Evolutionary conservation across 2,888 invertebrate genomes (phyloP).

Genomic region (Rhodophaea formosa): DNA sequence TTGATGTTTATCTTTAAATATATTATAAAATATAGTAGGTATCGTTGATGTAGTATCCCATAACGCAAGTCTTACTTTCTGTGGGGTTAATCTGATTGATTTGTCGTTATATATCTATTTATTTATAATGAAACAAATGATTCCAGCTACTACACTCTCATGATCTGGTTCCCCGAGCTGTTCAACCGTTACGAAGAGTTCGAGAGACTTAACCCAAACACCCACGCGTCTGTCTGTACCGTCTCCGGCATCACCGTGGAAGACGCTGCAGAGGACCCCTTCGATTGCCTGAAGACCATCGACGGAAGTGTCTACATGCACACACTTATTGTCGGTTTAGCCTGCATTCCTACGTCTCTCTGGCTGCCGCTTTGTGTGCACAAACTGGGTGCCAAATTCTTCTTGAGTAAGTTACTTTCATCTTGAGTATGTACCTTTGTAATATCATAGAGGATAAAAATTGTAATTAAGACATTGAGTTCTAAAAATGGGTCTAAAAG

Average conservation of each 20-base stretch:
- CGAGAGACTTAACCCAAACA: constrained; percentile 84
- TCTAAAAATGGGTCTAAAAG: too few relatives aligned
- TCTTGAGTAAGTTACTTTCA: constrained; percentile 83
- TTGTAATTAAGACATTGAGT: too few relatives aligned
- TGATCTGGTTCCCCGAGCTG: constrained; percentile 96
- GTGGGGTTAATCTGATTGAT: too few relatives aligned
- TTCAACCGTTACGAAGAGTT: constrained; percentile 91
- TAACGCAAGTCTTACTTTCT: too few relatives aligned
- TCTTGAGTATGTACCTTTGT: background rate
- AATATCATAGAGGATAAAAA: too few relatives aligned
- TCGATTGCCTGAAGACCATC: constrained; percentile 83
- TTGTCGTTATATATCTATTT: too few relatives aligned
- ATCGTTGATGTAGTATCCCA: too few relatives aligned
- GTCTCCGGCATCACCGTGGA: constrained; percentile 85
- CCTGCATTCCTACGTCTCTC: constrained; percentile 90
- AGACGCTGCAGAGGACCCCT: constrained; percentile 66
- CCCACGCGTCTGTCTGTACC: constrained; percentile 88
- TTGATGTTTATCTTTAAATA: too few relatives aligned
- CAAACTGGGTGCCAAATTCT: constrained; percentile 89
- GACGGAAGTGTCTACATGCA: constrained; percentile 86
- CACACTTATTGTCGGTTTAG: constrained; percentile 89
- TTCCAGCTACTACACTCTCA: constrained; percentile 92
- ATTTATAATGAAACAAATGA: background rate
- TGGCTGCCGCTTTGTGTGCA: constrained; percentile 90
- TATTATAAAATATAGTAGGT: too few relatives aligned